These are phyloP conservation scores for Harpagifer antarcticus DNA, from an alignment of 2,797 vertebrate genomes.

Conservation along the genomic window DNA sequence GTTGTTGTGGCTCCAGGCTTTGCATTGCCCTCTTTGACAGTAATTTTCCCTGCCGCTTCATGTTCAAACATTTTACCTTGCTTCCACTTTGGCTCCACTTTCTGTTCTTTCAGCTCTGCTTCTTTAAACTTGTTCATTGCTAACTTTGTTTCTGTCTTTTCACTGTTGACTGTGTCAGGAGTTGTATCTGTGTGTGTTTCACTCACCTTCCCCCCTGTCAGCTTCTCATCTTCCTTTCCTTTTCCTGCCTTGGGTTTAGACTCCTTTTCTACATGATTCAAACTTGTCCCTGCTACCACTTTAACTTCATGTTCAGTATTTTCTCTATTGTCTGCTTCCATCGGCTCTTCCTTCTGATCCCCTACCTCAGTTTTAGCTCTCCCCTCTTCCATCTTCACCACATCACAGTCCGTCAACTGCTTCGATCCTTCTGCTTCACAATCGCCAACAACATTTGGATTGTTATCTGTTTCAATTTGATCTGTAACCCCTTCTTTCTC, in stretches of 20 bases:
- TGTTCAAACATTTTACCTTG: conserved; percentile 49
- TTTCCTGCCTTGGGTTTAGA: conserved; percentile 24
- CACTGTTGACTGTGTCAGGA: neutral
- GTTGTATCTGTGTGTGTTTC: conserved; percentile 28
- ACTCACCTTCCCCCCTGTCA: neutral
- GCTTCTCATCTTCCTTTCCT: conserved; percentile 16
- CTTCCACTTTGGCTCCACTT: conserved; percentile 40
- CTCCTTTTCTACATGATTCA: conserved; percentile 13
- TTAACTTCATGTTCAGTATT: conserved; percentile 21
- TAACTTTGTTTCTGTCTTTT: conserved; percentile 36
- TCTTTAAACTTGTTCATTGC: conserved; percentile 43
- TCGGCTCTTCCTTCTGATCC: conserved; percentile 32
- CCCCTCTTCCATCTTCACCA: conserved; percentile 80
- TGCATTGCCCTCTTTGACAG: conserved; percentile 31
- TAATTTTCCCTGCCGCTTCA: conserved; percentile 37
- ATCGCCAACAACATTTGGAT: conserved; percentile 11
- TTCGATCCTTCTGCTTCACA: conserved; percentile 37
- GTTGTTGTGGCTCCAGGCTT: conserved; percentile 51
- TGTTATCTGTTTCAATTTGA: conserved; percentile 23
- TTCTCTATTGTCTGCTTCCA: conserved; percentile 31
- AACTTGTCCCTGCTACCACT: neutral
- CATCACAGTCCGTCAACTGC: conserved; percentile 52
- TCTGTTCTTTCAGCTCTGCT: conserved; percentile 59
- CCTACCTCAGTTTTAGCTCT: conserved; percentile 38
- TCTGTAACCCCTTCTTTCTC: conserved; percentile 47